A percentile compares a stretch with the other conserved stretches of the same genome.
These are phyloP conservation scores for Chironomus tepperi DNA, from an alignment of 1,140 invertebrate species.

Conservation along the genomic window DNA sequence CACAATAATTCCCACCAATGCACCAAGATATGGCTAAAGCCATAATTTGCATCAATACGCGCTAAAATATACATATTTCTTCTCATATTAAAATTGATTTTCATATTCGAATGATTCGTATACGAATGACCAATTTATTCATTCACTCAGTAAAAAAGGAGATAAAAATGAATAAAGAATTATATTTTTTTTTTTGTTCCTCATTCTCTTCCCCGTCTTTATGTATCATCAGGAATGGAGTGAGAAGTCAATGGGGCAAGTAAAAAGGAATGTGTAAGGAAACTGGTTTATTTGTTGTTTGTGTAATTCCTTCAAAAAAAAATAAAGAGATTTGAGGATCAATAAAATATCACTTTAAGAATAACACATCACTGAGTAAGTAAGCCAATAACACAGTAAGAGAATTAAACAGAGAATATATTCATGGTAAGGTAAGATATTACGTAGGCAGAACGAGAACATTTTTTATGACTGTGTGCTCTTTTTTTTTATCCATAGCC, in stretches of 20 bases:
- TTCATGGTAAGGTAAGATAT: not conserved
- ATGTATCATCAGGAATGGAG: not conserved
- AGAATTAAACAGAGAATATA: not conserved
- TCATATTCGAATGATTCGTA: conserved; percentile 8
- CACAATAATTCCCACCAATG: no score
- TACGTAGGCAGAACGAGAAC: conserved; percentile 5
- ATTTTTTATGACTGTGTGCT: not conserved
- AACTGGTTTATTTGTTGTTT: not conserved
- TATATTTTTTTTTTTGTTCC: not conserved
- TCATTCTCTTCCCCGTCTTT: no score
- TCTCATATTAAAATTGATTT: not conserved
- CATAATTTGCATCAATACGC: no score
- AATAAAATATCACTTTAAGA: conserved; percentile 14
- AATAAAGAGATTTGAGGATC: not conserved
- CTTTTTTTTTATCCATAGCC: no score
- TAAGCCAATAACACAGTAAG: conserved; percentile 12
- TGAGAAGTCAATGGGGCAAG: no score
- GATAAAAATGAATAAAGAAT: conserved; percentile 2
- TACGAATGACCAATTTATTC: conserved; percentile 13
- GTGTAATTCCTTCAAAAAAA: not conserved
- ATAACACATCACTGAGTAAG: conserved; percentile 4
- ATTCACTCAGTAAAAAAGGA: not conserved
- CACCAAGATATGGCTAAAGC: no score
- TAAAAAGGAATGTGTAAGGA: not conserved
- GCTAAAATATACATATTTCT: no score